phyloP scores from a whole-genome alignment of 2,888 invertebrate species.

The Nyleta sp. region DNA sequence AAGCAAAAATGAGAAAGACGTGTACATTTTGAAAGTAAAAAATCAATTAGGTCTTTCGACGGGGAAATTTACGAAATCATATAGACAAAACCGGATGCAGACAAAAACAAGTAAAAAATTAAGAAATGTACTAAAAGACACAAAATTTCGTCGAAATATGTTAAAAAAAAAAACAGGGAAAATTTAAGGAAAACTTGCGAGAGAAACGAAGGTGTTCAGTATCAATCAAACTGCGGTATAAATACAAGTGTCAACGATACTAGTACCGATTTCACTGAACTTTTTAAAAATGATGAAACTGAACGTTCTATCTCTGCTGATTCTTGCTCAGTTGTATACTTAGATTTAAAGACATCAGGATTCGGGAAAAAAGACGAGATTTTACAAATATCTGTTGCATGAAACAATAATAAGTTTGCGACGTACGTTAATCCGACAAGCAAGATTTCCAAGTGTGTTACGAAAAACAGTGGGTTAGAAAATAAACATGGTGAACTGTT shows the following conservation, averaged over 20 bases:
- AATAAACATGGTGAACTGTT: conserved; percentile 1
- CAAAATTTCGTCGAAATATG: conserved; percentile 2
- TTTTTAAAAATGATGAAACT: neutral
- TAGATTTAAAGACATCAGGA: conserved; percentile 4
- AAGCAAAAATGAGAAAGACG: no score
- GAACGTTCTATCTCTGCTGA: neutral
- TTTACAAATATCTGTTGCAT: neutral
- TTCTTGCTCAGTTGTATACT: neutral
- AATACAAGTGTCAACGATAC: neutral
- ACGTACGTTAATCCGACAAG: neutral
- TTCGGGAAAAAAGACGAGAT: conserved; percentile 6
- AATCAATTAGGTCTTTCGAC: neutral
- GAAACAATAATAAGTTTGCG: neutral
- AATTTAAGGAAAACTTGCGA: conserved; percentile 11
- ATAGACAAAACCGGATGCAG: neutral
- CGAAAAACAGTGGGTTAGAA: conserved; percentile 4
- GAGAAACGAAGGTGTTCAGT: conserved; percentile 3
- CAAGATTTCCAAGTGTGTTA: conserved; percentile 1
- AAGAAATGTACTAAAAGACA: neutral
- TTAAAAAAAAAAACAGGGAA: neutral
- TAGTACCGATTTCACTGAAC: no score
- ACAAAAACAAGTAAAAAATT: neutral
- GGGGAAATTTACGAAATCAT: neutral
- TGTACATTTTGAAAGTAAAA: conserved; percentile 8
- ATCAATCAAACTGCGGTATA: conserved; percentile 9